Conservation (phyloP, 2,888 invertebrate species). For the Seladonia tumulorum region DNA sequence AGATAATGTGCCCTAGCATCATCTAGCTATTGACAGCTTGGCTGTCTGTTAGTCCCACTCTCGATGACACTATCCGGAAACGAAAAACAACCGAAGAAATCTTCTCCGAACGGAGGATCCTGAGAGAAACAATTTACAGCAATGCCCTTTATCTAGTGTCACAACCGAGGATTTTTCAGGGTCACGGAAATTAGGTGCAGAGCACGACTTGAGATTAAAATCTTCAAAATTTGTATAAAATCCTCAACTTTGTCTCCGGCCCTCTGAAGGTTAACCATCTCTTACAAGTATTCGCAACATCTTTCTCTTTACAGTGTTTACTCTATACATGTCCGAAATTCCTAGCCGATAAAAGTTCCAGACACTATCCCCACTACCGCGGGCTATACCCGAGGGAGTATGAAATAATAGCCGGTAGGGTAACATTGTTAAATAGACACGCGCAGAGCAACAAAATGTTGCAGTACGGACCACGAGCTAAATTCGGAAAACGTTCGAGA, state of each 20-base stretch:
- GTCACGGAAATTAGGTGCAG: neutral
- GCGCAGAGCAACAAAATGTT: neutral
- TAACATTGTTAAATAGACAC: too few relatives aligned
- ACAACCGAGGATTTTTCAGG: neutral
- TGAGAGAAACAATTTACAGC: neutral
- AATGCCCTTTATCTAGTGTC: neutral
- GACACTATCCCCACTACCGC: too few relatives aligned
- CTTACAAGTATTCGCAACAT: too few relatives aligned
- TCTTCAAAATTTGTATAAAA: neutral
- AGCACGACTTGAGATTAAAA: neutral
- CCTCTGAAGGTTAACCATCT: too few relatives aligned
- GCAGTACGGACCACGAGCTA: neutral
- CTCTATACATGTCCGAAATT: too few relatives aligned
- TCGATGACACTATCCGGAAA: neutral
- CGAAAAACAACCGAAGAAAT: neutral
- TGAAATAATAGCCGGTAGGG: too few relatives aligned
- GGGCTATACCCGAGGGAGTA: too few relatives aligned
- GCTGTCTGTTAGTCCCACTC: neutral
- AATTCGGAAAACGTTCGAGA: neutral
- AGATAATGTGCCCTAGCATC: neutral
- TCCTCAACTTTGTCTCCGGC: too few relatives aligned
- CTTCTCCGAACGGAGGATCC: neutral
- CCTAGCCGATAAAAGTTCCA: too few relatives aligned
- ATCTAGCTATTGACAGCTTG: neutral
- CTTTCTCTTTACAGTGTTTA: too few relatives aligned